Evolutionary conservation across 2,888 invertebrate genomes (phyloP).

Genomic region (Kryphioiulus occultus): DNA sequence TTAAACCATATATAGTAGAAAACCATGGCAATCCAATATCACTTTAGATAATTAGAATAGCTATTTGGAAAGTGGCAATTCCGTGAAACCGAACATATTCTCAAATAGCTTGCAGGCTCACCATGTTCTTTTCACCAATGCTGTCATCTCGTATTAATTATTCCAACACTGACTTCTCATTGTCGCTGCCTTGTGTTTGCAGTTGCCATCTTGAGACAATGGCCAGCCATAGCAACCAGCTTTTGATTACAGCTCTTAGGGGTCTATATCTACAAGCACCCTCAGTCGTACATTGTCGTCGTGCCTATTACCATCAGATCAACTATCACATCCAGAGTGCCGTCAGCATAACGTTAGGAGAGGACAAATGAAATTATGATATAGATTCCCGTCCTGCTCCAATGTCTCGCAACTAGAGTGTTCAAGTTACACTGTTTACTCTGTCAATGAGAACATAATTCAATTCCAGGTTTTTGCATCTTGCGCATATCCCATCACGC

Average conservation of each 20-base stretch:
- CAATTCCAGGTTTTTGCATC: neutral
- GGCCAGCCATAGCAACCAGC: neutral
- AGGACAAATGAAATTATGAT: slow-evolving; percentile 2
- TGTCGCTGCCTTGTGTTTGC: too few species aligned
- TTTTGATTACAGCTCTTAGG: neutral
- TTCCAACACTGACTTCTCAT: too few species aligned
- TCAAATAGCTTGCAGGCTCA: too few species aligned
- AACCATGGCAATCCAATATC: too few species aligned
- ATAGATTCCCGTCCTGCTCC: neutral
- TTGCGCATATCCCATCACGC: neutral
- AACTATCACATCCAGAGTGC: neutral
- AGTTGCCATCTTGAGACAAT: neutral
- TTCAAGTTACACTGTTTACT: neutral
- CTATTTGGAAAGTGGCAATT: too few species aligned
- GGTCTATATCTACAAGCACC: neutral
- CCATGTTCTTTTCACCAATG: too few species aligned
- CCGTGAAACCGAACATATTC: too few species aligned
- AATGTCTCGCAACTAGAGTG: neutral
- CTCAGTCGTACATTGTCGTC: neutral
- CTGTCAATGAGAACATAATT: slow-evolving; percentile 18
- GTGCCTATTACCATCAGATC: neutral
- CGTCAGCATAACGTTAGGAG: neutral
- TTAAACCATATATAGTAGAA: too few species aligned
- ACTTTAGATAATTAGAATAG: too few species aligned
- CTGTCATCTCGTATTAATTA: too few species aligned